Percentiles rank a stretch among this genome's conserved stretches.
These are phyloP conservation scores for Delia radicum DNA, from an alignment of 1,140 invertebrate genomes.

Conservation along the genomic window DNA sequence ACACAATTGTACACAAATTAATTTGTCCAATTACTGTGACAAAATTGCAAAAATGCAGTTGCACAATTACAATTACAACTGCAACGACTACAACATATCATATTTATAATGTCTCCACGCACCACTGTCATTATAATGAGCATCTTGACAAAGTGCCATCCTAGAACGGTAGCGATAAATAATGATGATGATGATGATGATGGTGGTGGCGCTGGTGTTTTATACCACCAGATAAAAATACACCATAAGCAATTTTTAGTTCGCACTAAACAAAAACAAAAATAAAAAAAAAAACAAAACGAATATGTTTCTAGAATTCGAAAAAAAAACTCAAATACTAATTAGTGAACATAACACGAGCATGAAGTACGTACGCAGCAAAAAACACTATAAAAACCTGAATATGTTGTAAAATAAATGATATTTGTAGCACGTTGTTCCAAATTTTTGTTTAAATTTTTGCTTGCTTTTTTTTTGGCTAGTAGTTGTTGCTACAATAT, in stretches of 20 bases:
- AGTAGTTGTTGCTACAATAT: not conserved
- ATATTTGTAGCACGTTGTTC: constrained; percentile 20
- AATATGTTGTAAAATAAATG: constrained; percentile 1
- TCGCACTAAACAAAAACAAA: not conserved
- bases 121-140: constrained; percentile 16
- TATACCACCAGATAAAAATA: not conserved
- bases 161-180: constrained; percentile 5
- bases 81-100: not conserved
- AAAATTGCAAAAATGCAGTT: constrained; percentile 50
- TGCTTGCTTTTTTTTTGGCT: not conserved
- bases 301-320: not conserved
- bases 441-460: constrained; percentile 7
- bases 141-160: constrained; percentile 21
- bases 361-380: not conserved
- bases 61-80: not conserved
- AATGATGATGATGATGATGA: constrained; percentile 16
- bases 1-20: constrained; percentile 46
- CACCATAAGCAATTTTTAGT: not conserved
- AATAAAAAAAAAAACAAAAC: not conserved
- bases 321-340: constrained; percentile 16
- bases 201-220: constrained; percentile 22
- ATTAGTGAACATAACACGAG: constrained; percentile 19
- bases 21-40: constrained; percentile 57
- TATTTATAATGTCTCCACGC: constrained; percentile 13
- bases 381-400: not conserved